These are phyloP conservation scores for Hyalella azteca DNA, from an alignment of 2,888 invertebrate species.

Conservation along the genomic window DNA sequence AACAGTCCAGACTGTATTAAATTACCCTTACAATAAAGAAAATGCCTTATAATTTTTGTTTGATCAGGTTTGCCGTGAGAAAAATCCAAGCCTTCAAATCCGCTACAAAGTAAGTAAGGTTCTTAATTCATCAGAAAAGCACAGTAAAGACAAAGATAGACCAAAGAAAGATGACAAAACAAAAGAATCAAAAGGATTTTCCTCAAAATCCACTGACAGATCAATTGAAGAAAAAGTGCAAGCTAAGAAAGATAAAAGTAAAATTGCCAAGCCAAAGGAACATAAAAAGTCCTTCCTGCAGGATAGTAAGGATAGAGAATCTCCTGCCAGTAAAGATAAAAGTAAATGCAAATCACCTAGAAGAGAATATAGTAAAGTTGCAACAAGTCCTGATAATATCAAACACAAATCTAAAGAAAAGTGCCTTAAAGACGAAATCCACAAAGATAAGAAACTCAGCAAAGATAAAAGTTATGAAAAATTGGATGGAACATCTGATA, in stretches of 20 bases:
- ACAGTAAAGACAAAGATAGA: slow-evolving; percentile 58
- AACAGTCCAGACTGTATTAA: too few species aligned
- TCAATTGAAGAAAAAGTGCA: too few species aligned
- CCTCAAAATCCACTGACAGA: neutral
- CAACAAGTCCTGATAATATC: neutral
- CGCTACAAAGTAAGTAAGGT: slow-evolving; percentile 62
- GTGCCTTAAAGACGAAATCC: slow-evolving; percentile 51
- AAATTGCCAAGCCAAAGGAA: slow-evolving; percentile 46
- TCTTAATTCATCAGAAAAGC: slow-evolving; percentile 61
- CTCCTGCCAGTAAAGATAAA: neutral
- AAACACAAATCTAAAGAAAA: slow-evolving; percentile 42
- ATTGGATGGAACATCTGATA: slow-evolving; percentile 45
- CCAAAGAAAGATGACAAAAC: slow-evolving; percentile 22
- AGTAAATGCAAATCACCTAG: neutral
- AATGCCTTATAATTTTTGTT: slow-evolving; percentile 38
- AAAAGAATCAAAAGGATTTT: neutral
- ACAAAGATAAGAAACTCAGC: slow-evolving; percentile 18
- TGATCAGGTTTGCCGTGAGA: slow-evolving; percentile 74
- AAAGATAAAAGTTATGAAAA: slow-evolving; percentile 58
- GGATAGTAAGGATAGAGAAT: neutral
- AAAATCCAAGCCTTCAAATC: slow-evolving; percentile 75
- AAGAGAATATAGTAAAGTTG: neutral
- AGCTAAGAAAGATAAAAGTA: slow-evolving; percentile 47
- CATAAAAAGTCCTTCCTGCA: neutral
- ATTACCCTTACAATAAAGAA: too few species aligned